phyloP scores from a whole-genome alignment of 2,888 invertebrate species.

The Drosophila anomalipes region DNA sequence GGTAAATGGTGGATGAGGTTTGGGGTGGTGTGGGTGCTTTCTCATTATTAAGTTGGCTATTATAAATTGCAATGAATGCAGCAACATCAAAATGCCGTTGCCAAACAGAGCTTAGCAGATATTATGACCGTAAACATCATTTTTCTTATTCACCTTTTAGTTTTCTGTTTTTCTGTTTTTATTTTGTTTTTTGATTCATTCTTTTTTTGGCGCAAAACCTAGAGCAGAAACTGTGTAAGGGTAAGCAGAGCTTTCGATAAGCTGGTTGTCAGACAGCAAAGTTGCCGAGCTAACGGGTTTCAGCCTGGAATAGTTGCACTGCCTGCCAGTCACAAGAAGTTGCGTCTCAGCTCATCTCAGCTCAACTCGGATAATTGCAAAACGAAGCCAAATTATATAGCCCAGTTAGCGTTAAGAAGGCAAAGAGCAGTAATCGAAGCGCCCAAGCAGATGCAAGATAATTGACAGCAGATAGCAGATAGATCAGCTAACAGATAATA shows the following conservation, averaged over 20 bases:
- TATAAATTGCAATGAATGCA: constrained; percentile 14
- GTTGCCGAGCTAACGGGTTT: constrained; percentile 8
- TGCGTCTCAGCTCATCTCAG: constrained; percentile 23
- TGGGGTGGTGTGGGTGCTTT: background rate
- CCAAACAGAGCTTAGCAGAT: background rate
- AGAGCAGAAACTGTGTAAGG: constrained; percentile 21
- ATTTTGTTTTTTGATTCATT: background rate
- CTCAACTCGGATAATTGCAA: constrained; percentile 28
- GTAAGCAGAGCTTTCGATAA: constrained; percentile 30
- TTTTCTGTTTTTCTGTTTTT: background rate
- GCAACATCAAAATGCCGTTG: constrained; percentile 14
- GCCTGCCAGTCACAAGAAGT: constrained; percentile 23
- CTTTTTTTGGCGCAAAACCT: background rate
- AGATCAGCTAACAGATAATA: constrained; percentile 16
- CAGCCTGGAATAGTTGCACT: constrained; percentile 45
- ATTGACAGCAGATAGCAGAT: constrained; percentile 3
- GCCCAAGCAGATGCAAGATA: background rate
- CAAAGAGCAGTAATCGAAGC: background rate
- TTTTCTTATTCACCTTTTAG: background rate
- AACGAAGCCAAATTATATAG: constrained; percentile 4
- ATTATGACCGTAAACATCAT: constrained; percentile 25
- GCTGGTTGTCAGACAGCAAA: constrained; percentile 11
- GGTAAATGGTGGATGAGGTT: background rate
- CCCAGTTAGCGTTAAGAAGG: background rate
- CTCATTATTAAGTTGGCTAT: constrained; percentile 43